Conservation (phyloP, 35 echinoderm and acorn worm genomes). For the Apostichopus japonicus region DNA sequence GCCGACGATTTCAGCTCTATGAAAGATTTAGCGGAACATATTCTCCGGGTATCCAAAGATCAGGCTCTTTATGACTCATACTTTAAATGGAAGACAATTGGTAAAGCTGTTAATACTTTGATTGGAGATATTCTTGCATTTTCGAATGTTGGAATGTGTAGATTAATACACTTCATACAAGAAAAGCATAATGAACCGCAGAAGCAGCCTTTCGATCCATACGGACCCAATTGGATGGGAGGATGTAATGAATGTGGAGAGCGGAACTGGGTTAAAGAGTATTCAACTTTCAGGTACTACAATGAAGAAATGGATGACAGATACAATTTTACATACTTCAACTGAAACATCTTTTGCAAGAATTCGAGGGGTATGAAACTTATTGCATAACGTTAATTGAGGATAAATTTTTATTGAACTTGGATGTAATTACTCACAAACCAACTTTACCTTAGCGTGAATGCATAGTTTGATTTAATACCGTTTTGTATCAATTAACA, state of each 20-base stretch:
- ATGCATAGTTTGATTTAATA: too few relatives aligned
- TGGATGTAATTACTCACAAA: too few relatives aligned
- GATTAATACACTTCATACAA: neutral
- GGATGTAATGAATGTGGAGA: slow-evolving; percentile 15
- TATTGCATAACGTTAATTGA: too few relatives aligned
- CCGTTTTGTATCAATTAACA: too few relatives aligned
- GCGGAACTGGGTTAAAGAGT: neutral
- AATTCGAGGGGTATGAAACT: too few relatives aligned
- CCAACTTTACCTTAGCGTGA: too few relatives aligned
- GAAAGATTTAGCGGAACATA: neutral
- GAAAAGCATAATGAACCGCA: neutral
- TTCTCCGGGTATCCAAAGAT: neutral
- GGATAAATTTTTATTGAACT: too few relatives aligned
- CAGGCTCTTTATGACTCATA: slow-evolving; percentile 1
- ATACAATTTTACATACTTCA: too few relatives aligned
- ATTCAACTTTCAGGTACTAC: neutral
- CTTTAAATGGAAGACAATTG: neutral
- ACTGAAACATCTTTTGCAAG: too few relatives aligned
- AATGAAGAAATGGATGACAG: too few relatives aligned
- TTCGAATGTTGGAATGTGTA: neutral
- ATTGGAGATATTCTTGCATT: neutral
- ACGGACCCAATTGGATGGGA: slow-evolving; percentile 12
- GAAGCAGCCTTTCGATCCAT: neutral
- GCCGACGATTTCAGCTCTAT: slow-evolving; percentile 19
- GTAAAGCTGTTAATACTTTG: neutral